Evolutionary conservation across 2,113 vertebrate species (phyloP).

Genomic region (Cynoglossus semilaevis): DNA sequence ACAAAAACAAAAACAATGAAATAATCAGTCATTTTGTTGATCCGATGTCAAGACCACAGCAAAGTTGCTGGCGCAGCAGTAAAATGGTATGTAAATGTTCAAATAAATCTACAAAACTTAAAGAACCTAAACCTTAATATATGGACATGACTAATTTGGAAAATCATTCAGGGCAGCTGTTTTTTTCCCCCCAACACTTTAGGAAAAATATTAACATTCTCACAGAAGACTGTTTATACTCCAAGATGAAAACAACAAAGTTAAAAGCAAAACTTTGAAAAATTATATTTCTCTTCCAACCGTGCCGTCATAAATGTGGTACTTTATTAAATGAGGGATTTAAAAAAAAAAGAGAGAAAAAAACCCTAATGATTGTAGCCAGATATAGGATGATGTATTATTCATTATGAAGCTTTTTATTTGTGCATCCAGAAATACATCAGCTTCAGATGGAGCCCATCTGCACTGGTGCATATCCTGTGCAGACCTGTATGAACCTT

Average conservation of each 20-base stretch:
- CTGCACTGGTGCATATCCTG: constrained; percentile 2
- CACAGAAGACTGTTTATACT: background rate
- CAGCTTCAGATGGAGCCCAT: background rate
- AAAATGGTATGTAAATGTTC: background rate
- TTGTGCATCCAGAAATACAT: constrained; percentile 14
- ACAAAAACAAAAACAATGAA: constrained; percentile 6
- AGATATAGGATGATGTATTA: constrained; percentile 10
- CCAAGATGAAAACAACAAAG: constrained; percentile 1
- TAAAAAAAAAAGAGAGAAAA: background rate
- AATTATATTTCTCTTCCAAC: constrained; percentile 1
- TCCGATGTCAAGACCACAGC: background rate
- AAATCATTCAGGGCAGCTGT: background rate
- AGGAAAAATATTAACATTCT: background rate
- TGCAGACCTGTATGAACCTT: background rate
- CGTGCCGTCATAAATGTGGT: constrained; percentile 21
- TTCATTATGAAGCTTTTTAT: constrained; percentile 14
- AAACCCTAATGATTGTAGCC: constrained; percentile 6
- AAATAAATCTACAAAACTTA: constrained; percentile 15
- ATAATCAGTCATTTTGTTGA: background rate
- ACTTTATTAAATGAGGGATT: constrained; percentile 11
- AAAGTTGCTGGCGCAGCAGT: background rate
- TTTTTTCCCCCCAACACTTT: background rate
- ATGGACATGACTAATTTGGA: background rate
- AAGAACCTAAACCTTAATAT: background rate
- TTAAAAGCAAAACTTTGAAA: constrained; percentile 2